Conservation (phyloP, 2,888 invertebrate species). For the Agriopis aurantiaria region DNA sequence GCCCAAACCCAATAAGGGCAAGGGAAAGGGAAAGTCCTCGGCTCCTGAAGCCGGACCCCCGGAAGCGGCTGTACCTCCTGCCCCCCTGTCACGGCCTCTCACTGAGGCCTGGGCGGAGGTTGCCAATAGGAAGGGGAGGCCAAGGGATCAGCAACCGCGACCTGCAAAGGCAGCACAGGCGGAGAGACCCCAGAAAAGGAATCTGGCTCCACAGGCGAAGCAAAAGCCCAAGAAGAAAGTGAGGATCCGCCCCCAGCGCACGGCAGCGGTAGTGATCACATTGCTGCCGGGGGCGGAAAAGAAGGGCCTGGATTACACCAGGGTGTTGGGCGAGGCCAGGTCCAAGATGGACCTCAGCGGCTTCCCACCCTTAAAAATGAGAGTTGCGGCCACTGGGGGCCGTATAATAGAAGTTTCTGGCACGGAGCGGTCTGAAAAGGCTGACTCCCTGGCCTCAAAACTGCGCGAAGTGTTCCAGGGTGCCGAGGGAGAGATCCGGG, state of each 20-base stretch:
- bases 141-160: no score
- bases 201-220: no score
- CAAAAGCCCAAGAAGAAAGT: no score
- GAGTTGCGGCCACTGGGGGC: constrained; percentile 29
- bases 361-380: background rate
- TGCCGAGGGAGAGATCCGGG: background rate
- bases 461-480: constrained; percentile 19
- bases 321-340: constrained; percentile 30
- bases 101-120: background rate
- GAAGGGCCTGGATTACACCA: no score
- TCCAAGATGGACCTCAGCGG: background rate
- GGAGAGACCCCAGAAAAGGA: background rate
- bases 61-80: background rate
- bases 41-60: background rate
- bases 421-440: constrained; percentile 11
- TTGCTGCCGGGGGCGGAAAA: no score
- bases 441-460: constrained; percentile 31
- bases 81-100: background rate
- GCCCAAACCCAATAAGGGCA: background rate
- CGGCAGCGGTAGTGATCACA: no score
- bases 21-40: background rate
- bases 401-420: constrained; percentile 32
- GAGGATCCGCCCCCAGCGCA: no score
- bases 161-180: no score
- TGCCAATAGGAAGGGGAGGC: background rate